A percentile compares a stretch with the other conserved stretches of the same genome.
These are phyloP conservation scores for Myotis daubentonii DNA, from an alignment of 2,797 vertebrate genomes.

Conservation along the genomic window DNA sequence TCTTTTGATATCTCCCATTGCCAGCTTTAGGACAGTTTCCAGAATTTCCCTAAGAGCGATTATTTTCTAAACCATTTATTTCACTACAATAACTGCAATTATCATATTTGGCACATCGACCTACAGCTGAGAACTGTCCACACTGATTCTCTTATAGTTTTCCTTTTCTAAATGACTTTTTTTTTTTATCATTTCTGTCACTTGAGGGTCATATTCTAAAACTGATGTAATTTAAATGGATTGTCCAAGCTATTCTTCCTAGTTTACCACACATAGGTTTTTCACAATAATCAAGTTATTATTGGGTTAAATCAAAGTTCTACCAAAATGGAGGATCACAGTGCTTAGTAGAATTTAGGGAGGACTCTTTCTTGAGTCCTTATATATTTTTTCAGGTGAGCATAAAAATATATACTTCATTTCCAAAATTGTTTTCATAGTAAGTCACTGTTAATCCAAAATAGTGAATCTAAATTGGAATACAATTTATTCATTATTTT, in stretches of 20 bases:
- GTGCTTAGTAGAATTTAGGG: neutral
- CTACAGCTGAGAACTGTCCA: neutral
- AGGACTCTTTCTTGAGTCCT: neutral
- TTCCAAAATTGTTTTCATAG: neutral
- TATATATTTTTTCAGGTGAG: neutral
- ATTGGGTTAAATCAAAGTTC: neutral
- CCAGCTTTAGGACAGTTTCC: neutral
- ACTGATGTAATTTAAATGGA: neutral
- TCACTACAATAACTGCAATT: neutral
- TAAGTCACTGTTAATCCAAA: neutral
- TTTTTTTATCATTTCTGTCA: neutral
- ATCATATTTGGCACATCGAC: neutral
- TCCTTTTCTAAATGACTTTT: neutral
- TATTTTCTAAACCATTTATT: neutral
- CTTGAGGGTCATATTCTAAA: neutral
- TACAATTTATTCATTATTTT: neutral
- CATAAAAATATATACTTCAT: neutral
- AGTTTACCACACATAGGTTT: neutral
- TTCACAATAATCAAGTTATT: neutral
- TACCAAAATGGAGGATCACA: neutral
- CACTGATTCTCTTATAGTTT: neutral
- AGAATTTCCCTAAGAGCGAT: neutral
- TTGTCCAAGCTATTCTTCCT: neutral
- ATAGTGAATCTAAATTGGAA: neutral
- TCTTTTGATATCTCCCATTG: neutral